These are phyloP conservation scores for Anhinga rufa DNA, from an alignment of 2,113 vertebrate genomes.

Conservation along the genomic window DNA sequence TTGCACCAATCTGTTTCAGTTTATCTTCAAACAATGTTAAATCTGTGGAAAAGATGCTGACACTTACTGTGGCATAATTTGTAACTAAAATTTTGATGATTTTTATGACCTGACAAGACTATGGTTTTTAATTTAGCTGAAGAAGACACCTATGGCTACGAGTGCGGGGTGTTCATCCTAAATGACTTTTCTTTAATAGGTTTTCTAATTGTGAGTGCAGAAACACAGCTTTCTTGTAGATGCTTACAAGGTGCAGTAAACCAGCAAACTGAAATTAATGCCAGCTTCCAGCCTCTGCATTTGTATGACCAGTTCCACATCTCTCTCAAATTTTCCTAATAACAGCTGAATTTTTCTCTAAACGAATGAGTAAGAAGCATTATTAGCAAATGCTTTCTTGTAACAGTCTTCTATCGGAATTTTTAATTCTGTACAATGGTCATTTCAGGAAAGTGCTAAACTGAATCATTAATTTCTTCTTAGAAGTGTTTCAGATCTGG, in stretches of 20 bases:
- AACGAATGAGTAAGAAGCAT: constrained; percentile 5
- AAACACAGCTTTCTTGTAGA: constrained; percentile 8
- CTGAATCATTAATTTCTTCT: background rate
- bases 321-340: constrained; percentile 13
- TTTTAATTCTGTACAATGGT: background rate
- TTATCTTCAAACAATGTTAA: constrained; percentile 44
- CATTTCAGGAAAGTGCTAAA: background rate
- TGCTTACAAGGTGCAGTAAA: constrained; percentile 24
- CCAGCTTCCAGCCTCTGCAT: constrained; percentile 37
- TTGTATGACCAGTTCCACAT: constrained; percentile 8
- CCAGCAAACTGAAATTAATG: constrained; percentile 44
- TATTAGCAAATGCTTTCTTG: background rate
- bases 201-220: constrained; percentile 39
- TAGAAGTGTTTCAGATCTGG: background rate
- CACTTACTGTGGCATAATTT: background rate
- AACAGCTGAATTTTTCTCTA: constrained; percentile 29
- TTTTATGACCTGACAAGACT: constrained; percentile 29
- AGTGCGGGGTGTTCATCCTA: background rate
- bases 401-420: background rate
- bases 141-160: constrained; percentile 27
- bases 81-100: constrained; percentile 37
- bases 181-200: constrained; percentile 40
- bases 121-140: constrained; percentile 42
- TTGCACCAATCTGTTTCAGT: background rate
- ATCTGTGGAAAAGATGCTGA: constrained; percentile 51